Percentiles rank a stretch among this genome's conserved stretches.
Evolutionary conservation across 2,113 vertebrate species (phyloP).

Genomic region (Poecile atricapillus): DNA sequence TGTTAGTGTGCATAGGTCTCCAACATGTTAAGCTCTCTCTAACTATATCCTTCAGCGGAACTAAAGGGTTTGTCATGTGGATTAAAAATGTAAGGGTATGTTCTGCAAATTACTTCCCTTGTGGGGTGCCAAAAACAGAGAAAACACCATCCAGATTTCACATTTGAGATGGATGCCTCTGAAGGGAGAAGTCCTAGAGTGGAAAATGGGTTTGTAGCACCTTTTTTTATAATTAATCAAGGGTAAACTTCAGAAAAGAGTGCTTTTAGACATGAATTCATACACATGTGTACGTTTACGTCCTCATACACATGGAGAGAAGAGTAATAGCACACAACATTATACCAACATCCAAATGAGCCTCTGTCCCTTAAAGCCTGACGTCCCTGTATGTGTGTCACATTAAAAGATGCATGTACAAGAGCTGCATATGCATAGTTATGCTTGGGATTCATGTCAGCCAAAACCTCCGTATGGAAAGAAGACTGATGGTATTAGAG

Average conservation of each 20-base stretch:
- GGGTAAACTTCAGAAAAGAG: background rate
- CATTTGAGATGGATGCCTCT: background rate
- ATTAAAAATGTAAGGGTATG: background rate
- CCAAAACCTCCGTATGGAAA: background rate
- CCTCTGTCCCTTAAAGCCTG: background rate
- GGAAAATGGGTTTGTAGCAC: background rate
- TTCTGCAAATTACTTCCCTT: background rate
- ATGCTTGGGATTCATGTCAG: background rate
- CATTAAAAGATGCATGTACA: background rate
- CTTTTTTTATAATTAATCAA: background rate
- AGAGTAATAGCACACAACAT: background rate
- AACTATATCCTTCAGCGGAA: background rate
- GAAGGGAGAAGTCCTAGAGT: background rate
- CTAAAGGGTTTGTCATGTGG: background rate
- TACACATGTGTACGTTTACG: accelerated
- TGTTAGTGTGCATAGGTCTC: background rate
- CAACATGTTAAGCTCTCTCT: background rate
- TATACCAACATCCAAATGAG: background rate
- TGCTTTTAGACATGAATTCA: background rate
- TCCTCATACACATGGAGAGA: background rate
- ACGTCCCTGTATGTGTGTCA: too few species aligned
- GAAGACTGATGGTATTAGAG: background rate
- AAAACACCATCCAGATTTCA: background rate
- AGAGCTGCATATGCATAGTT: background rate
- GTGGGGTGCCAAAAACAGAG: background rate